Base-by-base conservation (phyloP, 2,113 vertebrate genomes). In the Halichoeres trimaculatus region DNA sequence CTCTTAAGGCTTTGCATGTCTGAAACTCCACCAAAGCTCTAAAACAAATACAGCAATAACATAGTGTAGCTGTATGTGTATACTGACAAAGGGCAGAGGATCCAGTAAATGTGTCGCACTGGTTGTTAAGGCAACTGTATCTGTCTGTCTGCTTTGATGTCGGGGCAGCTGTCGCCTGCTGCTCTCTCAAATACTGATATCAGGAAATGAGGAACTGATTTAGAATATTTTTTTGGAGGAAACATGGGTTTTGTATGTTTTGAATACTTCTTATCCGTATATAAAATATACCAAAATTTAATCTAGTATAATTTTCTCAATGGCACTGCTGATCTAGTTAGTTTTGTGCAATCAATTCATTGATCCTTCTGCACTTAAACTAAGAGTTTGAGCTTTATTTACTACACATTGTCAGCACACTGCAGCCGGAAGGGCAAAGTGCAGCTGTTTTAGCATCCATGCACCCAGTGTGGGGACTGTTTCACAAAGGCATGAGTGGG, bases 381-480 rank as follows among this genome's bases (percentile, higher is more conserved):
- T 14, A 41, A 51, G 8, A 66, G 58, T 35, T 75, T 56, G 4
- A 41, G 26, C 45, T 69, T 40, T 35, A 45, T 45, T 47, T 16
- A 20, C 26, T 60, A 76, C 36, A 75, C 70, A 57, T 61, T 60
- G 71, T 68, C 5, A 6, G 64, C 66, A 63, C 57, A 76, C 74
- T 60, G 22, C 74, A 66, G 50, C 70, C 69, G 43, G 59, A 40
- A 69, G 81, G 61, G 86, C 83, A 83, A 54, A 70, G 84, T 76
- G 74, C 88, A 82, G 83, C 84, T 90, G 81, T 81, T 85, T 65
- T 45, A 69, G 81, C 64, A 60, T 76, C 78, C 50, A 63, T 64
- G n/a, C 70, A 30, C 74, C 67, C 23, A 14, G 69, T 26, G 24
- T 34, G 58, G 59, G 64, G 71, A 74, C 75, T 56, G 59, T 76